Percentiles rank a stretch among this genome's conserved stretches.
phyloP scores from a whole-genome alignment of 2,797 vertebrate species.

The Lagodon rhomboides region DNA sequence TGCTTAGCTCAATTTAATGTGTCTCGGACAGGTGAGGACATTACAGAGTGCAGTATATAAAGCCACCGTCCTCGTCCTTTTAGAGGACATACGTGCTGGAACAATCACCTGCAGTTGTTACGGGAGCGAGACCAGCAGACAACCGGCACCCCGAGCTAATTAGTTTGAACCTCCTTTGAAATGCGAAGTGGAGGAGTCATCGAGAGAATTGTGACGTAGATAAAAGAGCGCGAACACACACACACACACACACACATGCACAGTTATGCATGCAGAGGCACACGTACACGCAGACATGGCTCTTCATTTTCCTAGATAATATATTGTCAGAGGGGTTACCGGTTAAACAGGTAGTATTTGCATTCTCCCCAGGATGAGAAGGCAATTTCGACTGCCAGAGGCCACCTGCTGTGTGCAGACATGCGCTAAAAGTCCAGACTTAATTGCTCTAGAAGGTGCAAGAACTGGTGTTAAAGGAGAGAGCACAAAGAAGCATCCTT shows the following conservation, averaged over 20 bases:
- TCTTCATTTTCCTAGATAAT: conserved; percentile 72
- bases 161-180: conserved; percentile 73
- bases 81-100: conserved; percentile 22
- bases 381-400: conserved; percentile 46
- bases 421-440: conserved; percentile 33
- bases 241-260: conserved; percentile 4
- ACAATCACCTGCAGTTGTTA: conserved; percentile 53
- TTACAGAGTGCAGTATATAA: conserved; percentile 17
- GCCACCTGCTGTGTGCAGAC: conserved; percentile 58
- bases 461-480: conserved; percentile 21
- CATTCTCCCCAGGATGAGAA: conserved; percentile 67
- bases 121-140: conserved; percentile 56
- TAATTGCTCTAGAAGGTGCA: conserved; percentile 37
- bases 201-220: conserved; percentile 60
- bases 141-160: conserved; percentile 66
- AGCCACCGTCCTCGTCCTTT: conserved; percentile 25
- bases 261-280: conserved; percentile 18
- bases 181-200: conserved; percentile 61
- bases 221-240: conserved; percentile 36
- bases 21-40: conserved; percentile 18
- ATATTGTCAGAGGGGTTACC: conserved; percentile 46
- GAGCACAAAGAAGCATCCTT: conserved; percentile 10
- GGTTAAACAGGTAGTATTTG: conserved; percentile 80
- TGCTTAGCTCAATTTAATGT: neutral
- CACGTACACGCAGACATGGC: neutral